These are phyloP conservation scores for Tachina grossa DNA, from an alignment of 2,888 invertebrate genomes.

Conservation along the genomic window DNA sequence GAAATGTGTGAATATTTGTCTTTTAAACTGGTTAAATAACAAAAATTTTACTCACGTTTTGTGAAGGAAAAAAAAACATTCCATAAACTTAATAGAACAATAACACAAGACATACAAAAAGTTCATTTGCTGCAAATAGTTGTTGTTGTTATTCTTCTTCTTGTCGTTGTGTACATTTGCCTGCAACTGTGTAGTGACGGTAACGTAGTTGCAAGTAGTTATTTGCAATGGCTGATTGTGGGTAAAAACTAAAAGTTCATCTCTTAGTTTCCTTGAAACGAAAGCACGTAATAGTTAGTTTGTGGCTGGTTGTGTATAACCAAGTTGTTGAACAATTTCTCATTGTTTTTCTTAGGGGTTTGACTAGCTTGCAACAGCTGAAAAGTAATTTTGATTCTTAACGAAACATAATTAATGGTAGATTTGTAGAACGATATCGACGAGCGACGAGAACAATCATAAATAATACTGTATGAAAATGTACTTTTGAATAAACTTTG, in stretches of 20 bases:
- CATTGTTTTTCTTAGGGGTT: slow-evolving; percentile 31
- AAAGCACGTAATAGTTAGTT: slow-evolving; percentile 57
- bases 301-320: slow-evolving; percentile 51
- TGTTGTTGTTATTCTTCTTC: slow-evolving; percentile 1
- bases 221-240: slow-evolving; percentile 1
- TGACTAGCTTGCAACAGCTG: background rate
- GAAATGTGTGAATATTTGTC: background rate
- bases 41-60: slow-evolving; percentile 62
- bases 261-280: slow-evolving; percentile 38
- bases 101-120: slow-evolving; percentile 43
- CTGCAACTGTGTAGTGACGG: slow-evolving; percentile 1
- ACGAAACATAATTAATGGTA: background rate
- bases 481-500: too few relatives aligned
- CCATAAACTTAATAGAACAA: slow-evolving; percentile 57
- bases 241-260: slow-evolving; percentile 37
- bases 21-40: slow-evolving; percentile 33
- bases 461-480: too few relatives aligned
- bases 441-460: too few relatives aligned
- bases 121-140: slow-evolving; percentile 18
- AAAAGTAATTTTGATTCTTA: background rate
- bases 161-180: background rate
- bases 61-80: slow-evolving; percentile 12
- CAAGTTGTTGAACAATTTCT: slow-evolving; percentile 36
- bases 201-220: slow-evolving; percentile 5
- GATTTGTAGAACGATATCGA: background rate